Base-by-base conservation (phyloP, 2,888 invertebrate genomes). In the Luperina nickerlii region DNA sequence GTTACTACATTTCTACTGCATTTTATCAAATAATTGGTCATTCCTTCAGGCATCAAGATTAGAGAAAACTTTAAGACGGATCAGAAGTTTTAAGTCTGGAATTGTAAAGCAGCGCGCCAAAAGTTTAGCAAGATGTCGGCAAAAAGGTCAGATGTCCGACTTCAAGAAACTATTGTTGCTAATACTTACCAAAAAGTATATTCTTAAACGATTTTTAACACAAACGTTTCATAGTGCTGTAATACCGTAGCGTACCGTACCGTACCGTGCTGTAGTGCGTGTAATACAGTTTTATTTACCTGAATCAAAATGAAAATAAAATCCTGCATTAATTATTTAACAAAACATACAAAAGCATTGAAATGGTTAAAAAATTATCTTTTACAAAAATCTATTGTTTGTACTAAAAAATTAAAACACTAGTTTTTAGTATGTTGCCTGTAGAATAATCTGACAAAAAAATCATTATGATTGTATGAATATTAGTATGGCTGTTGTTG, bases 71-170 rank as follows among this genome's bases (percentile, higher is more conserved):
- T 65, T 51, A 51, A 76, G 60, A 70, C 9, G 51, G 54, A 82
- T 81, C 42, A 32, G 15, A 76, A 82, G 76, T 51, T 65, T 74
- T 27, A 66, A 74, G 60, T 70, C 76, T 82, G 75, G 65, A 70
- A 70, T 76, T 45, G 20, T 45, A n/a, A 60, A 70, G 48, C 2
- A 60, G 45, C 3, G 9, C 45, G 60, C n/a, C 51, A 66, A 66
- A 82, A 81, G n/a, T 60, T 68, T 32, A 9, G 13, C 5, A 27
- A 82, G 51, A 60, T n/a, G n/a, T 27, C n/a, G 20, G 57, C 60
- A 42, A 75, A 66, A 63, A 48, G 68, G 80, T 81, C 38, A 79
- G 65, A 38, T 48, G 20, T 66, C 27, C 15, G 9, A 5, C 5
- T 78, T 62, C 15, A 32, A 66, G 45, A 71, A 80, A 79, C 66